A percentile compares a stretch with the other conserved stretches of the same genome.
Conservation (phyloP, 2,888 invertebrate species). For the Parnassius glacialis region DNA sequence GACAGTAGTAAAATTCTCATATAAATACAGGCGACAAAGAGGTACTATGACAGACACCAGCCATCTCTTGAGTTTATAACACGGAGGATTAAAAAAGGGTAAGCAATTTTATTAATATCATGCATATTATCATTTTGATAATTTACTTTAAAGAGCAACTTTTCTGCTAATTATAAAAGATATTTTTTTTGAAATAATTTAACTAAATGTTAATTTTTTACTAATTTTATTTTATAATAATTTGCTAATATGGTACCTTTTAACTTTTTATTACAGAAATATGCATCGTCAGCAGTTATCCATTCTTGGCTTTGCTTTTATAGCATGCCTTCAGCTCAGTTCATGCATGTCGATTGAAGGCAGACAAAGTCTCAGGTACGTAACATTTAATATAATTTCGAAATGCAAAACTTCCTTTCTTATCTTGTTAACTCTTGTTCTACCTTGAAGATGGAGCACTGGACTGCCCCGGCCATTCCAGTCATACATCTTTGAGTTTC, state of each 20-base stretch:
- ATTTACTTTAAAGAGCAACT: neutral
- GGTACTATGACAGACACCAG: neutral
- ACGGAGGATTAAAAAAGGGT: neutral
- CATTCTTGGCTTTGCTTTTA: neutral
- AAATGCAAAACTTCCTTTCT: neutral
- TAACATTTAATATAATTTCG: too few relatives aligned
- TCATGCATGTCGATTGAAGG: constrained; percentile 4
- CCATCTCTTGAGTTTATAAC: neutral
- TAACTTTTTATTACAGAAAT: neutral
- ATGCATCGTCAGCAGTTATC: neutral
- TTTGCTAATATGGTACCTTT: too few relatives aligned
- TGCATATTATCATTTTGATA: neutral
- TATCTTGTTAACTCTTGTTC: neutral
- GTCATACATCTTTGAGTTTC: neutral
- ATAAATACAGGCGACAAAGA: neutral
- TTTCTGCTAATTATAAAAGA: neutral
- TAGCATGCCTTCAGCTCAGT: neutral
- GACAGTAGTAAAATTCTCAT: neutral
- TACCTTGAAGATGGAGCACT: neutral
- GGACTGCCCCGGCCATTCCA: neutral
- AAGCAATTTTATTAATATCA: neutral
- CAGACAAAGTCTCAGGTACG: neutral
- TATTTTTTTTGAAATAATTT: neutral
- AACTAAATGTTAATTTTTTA: neutral
- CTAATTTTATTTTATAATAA: too few relatives aligned